phyloP scores from a whole-genome alignment of 2,888 invertebrate genomes.

The Myopa testacea region DNA sequence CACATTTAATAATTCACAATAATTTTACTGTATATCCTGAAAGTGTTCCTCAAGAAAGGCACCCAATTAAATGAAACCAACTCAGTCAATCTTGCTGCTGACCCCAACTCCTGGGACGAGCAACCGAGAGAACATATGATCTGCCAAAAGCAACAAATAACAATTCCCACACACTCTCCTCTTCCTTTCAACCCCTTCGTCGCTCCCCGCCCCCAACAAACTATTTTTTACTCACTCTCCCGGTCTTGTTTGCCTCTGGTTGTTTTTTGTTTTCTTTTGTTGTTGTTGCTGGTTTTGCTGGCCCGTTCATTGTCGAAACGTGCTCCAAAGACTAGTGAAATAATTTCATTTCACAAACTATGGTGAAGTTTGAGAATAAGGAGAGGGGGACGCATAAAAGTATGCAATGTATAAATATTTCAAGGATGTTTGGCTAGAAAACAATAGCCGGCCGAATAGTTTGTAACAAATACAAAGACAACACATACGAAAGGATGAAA shows the following conservation, averaged over 20 bases:
- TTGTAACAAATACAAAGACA: not conserved
- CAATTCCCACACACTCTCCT: constrained; percentile 53
- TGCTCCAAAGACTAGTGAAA: constrained; percentile 50
- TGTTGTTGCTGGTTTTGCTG: not conserved
- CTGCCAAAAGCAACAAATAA: constrained; percentile 52
- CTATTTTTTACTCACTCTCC: no score
- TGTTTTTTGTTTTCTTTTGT: not conserved
- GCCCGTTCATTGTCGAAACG: constrained; percentile 56
- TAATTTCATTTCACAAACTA: no score
- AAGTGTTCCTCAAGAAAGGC: no score
- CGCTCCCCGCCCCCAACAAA: no score
- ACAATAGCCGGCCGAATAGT: not conserved
- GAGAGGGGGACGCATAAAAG: not conserved
- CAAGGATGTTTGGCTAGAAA: constrained; percentile 32
- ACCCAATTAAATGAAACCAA: no score
- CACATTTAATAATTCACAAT: no score
- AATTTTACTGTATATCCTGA: no score
- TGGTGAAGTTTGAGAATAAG: not conserved
- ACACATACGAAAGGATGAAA: not conserved
- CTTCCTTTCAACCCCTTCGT: not conserved
- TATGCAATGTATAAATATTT: constrained; percentile 25
- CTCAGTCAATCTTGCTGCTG: not conserved
- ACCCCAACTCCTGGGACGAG: constrained; percentile 8
- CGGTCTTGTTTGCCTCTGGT: no score
- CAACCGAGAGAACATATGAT: not conserved